Conservation (phyloP, 2,888 invertebrate species). For the Melieria picta region DNA sequence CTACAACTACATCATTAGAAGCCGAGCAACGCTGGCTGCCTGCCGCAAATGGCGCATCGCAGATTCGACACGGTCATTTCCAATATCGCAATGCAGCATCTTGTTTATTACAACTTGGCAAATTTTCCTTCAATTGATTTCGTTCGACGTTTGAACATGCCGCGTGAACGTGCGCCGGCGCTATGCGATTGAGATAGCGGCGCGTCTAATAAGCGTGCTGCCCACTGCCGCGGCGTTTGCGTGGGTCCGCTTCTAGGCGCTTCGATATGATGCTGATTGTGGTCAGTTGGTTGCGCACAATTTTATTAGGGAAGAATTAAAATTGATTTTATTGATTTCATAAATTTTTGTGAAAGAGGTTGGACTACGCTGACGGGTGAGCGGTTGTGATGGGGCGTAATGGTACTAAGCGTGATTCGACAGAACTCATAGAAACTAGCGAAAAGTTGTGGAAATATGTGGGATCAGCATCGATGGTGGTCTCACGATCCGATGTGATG, state of each 20-base stretch:
- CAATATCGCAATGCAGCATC: constrained; percentile 52
- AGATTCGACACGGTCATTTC: constrained; percentile 53
- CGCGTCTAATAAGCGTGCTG: constrained; percentile 28
- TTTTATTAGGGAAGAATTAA: no score
- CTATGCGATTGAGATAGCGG: background rate
- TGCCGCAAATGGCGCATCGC: background rate
- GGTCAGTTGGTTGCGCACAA: no score
- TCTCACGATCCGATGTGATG: background rate
- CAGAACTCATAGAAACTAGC: constrained; percentile 27
- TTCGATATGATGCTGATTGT: no score
- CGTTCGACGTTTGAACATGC: constrained; percentile 35
- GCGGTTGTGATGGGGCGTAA: no score
- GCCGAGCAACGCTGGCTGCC: no score
- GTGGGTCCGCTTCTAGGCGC: no score
- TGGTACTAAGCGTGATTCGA: constrained; percentile 20
- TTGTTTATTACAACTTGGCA: constrained; percentile 61
- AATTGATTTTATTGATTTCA: no score
- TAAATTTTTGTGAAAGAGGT: no score
- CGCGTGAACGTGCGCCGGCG: constrained; percentile 20
- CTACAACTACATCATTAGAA: no score
- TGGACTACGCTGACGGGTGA: no score
- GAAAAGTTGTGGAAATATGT: constrained; percentile 9
- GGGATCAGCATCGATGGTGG: constrained; percentile 13
- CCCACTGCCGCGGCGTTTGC: background rate
- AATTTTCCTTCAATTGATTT: constrained; percentile 50